phyloP scores from a whole-genome alignment of 2,113 vertebrate species.

The Cebidichthys violaceus region DNA sequence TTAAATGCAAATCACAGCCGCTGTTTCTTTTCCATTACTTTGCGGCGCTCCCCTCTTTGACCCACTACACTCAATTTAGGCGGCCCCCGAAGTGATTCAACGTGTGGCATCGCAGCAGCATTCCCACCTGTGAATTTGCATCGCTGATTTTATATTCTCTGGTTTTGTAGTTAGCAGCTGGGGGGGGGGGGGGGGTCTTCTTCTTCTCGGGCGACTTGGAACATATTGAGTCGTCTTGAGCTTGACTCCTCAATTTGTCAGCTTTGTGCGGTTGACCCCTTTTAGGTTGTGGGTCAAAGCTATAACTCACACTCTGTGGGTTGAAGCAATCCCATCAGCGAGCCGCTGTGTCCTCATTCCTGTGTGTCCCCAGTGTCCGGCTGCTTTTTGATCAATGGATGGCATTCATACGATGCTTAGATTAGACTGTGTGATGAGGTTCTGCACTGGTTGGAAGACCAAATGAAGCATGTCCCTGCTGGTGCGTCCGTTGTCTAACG shows the following conservation, averaged over 20 bases:
- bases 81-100: constrained; percentile 20
- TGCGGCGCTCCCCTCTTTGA: constrained; percentile 36
- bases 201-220: constrained; percentile 22
- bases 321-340: constrained; percentile 71
- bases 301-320: constrained; percentile 73
- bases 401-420: constrained; percentile 64
- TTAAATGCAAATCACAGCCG: constrained; percentile 67
- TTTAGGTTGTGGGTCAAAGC: constrained; percentile 77
- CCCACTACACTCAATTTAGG: constrained; percentile 44
- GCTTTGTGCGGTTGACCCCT: constrained; percentile 71
- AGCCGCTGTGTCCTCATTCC: constrained; percentile 76
- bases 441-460: constrained; percentile 36
- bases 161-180: constrained; percentile 3
- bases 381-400: constrained; percentile 75
- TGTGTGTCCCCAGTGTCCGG: constrained; percentile 64
- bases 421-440: constrained; percentile 69
- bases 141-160: constrained; percentile 30
- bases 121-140: constrained; percentile 33
- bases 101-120: constrained; percentile 11
- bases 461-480: constrained; percentile 45
- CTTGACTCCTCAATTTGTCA: constrained; percentile 72
- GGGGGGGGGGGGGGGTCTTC: background rate
- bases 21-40: constrained; percentile 52
- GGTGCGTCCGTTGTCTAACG: constrained; percentile 31
- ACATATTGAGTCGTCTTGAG: constrained; percentile 52